phyloP scores from a whole-genome alignment of 2,113 vertebrate genomes.

The Charadrius vociferus region DNA sequence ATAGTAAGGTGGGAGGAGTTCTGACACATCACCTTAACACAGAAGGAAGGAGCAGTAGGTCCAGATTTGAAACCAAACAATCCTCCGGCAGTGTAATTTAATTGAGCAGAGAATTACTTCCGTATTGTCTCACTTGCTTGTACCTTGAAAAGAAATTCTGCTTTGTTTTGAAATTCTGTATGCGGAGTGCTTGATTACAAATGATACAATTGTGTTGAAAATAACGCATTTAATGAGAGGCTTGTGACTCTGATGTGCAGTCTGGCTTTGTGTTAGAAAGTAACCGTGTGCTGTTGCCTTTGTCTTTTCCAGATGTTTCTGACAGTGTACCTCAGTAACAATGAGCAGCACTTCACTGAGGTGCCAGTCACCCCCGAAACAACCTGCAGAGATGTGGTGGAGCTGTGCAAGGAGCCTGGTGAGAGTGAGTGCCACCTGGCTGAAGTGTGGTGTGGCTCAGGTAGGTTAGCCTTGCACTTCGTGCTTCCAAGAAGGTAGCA shows the following conservation, averaged over 20 bases:
- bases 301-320: conserved; percentile 90
- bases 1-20: not conserved
- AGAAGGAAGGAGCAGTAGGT: not conserved
- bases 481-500: not conserved
- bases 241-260: not conserved
- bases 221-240: not conserved
- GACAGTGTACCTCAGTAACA: conserved; percentile 98
- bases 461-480: conserved; percentile 69
- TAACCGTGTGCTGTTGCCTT: not conserved
- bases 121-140: not conserved
- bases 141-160: not conserved
- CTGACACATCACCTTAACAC: not conserved
- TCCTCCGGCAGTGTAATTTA: not conserved
- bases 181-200: not conserved
- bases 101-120: not conserved
- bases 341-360: conserved; percentile 97
- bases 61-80: not conserved
- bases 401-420: conserved; percentile 94
- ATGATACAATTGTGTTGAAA: not conserved
- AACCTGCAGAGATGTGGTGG: conserved; percentile 92
- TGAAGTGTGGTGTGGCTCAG: conserved; percentile 93
- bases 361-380: conserved; percentile 96
- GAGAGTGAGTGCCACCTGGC: conserved; percentile 91
- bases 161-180: not conserved
- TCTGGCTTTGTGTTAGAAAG: not conserved